Evolutionary conservation across 2,113 vertebrate species (phyloP), one percentile per base, ranked within the genome.

Genomic region (Cololabis saira): DNA sequence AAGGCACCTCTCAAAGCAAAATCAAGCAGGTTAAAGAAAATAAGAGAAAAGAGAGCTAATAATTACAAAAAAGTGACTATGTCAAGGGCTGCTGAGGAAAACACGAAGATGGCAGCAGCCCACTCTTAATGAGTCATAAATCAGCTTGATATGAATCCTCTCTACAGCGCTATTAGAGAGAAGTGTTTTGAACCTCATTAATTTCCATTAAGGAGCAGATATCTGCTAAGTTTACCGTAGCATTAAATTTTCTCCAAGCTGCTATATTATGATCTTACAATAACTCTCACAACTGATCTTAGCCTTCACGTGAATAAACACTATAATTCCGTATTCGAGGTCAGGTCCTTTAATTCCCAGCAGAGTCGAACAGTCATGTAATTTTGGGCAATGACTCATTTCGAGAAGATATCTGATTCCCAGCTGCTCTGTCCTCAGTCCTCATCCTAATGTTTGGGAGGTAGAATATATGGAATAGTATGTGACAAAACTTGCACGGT

Each of bases 71-170:
- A 50, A 65, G 67, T 51, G 67, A 76, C 64, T 56, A 42, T 69
- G 73, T 82, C 71, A 76, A 75, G 49, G 45, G 62, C 69, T 74
- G 65, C 13, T 57, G 65, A 72, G 43, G 22, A 81, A 78, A 76
- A 74, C 56, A 81, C 54, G 55, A 78, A 71, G 70, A 78, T 76
- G 61, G 71, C 71, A 64, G 55, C 59, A 52, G 62, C 67, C 71
- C 54, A 63, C 61, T 71, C 74, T 75, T 88, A 90, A 87, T 85
- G 78, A 89, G 74, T 70, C 80, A 84, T 90, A 77, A 83, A 91
- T 89, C 81, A 86, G 75, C 44, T 67, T 56, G 71, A 87, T 83
- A 77, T 78, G 78, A 85, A 77, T 90, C 67, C 82, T 87, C 80
- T 84, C 74, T 44, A 51, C 80, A 76, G 74, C 17, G 52, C 81